Evolutionary conservation across 92 coral and sea anemone species (phyloP).

Genomic region (Epizoanthus fatuus): DNA sequence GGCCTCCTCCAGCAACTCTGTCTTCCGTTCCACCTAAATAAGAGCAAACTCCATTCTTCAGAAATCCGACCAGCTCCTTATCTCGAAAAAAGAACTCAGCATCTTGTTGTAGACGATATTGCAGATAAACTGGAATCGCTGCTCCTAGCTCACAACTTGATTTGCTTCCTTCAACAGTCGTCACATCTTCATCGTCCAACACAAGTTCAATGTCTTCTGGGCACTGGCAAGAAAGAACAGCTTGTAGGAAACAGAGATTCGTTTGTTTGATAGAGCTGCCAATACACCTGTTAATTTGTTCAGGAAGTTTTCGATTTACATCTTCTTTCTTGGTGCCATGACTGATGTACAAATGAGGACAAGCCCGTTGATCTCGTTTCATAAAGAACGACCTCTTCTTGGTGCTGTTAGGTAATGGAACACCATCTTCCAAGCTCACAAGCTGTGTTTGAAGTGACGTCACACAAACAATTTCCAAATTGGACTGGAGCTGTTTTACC

Average conservation of each 20-base stretch:
- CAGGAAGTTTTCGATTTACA: neutral
- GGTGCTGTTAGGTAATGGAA: neutral
- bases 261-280: neutral
- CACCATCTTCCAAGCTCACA: neutral
- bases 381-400: slow-evolving; percentile 40
- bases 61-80: slow-evolving; percentile 39
- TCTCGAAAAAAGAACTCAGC: slow-evolving; percentile 39
- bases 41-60: neutral
- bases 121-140: slow-evolving; percentile 34
- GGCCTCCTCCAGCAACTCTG: neutral
- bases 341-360: slow-evolving; percentile 57
- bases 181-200: slow-evolving; percentile 29
- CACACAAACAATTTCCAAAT: neutral
- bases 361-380: slow-evolving; percentile 32
- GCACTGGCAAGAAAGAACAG: slow-evolving; percentile 28
- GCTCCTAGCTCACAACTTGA: slow-evolving; percentile 7
- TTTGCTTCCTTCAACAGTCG: neutral
- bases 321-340: slow-evolving; percentile 54
- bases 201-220: slow-evolving; percentile 23
- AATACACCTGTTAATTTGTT: slow-evolving; percentile 18
- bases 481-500: neutral
- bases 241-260: neutral
- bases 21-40: neutral
- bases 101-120: slow-evolving; percentile 38
- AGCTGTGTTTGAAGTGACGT: slow-evolving; percentile 16